These are phyloP conservation scores for Mechanitis messenoides DNA, from an alignment of 2,888 invertebrate species.

Conservation along the genomic window DNA sequence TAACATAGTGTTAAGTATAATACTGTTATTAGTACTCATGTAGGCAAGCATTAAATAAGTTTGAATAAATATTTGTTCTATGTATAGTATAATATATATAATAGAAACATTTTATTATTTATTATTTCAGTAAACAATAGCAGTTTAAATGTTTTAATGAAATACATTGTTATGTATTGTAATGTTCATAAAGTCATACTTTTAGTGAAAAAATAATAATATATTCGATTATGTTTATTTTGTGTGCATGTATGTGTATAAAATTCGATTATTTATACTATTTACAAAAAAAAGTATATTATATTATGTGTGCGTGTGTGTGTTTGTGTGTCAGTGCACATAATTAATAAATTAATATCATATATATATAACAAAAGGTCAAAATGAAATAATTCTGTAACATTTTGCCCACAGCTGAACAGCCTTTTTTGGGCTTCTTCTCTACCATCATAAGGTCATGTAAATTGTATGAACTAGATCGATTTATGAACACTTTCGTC, in stretches of 20 bases:
- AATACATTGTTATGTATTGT: background rate
- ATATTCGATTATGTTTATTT: no score
- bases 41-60: background rate
- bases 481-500: background rate
- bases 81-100: background rate
- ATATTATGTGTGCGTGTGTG: no score
- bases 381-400: background rate
- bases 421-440: no score
- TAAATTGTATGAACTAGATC: background rate
- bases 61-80: background rate
- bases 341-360: background rate
- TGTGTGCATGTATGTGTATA: no score
- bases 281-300: no score
- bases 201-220: no score
- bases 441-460: no score
- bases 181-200: background rate
- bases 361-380: background rate
- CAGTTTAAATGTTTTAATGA: background rate
- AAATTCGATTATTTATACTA: no score
- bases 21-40: background rate
- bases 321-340: no score
- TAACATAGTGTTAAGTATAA: background rate
- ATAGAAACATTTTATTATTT: slow-evolving; percentile 4
- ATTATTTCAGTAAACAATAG: slow-evolving; percentile 2
- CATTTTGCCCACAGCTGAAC: background rate